Evolutionary conservation across 2,888 invertebrate genomes (phyloP), one percentile per base, ranked within the genome.

Genomic region (Clostera curtula): DNA sequence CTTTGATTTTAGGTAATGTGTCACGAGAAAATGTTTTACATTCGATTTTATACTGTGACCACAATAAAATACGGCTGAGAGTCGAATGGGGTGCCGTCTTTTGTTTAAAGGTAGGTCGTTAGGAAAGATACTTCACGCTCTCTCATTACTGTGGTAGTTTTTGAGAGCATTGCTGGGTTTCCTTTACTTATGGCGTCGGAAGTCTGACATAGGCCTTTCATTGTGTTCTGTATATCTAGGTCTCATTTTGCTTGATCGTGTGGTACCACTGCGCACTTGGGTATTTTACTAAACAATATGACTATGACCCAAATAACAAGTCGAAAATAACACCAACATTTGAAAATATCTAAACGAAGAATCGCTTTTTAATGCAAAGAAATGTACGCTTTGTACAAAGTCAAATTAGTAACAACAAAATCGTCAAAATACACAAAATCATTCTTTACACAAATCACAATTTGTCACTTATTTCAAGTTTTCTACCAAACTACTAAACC

Each of bases 101-200:
- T 43, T 46, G 45, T 55, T 48, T 45, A 33, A 37, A 43, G 39
- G 49, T 16, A 42, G 43, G 49, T 54, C 49, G 48, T 54, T 49
- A 48, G 34, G 43, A 43, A 46, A 44, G 56, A 53, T 37, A 47
- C 55, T 54, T 49, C 52, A 49, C 45, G 52, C 40, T 47, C 50
- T 51, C 59, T 63, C 61, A 61, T 62, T 59, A 60, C 52, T 27
- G 45, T 40, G 45, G 13, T 51, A 45, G 48, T 56, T 51, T n/a
- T 50, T 54, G 45, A 49, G 45, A 49, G 45, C 44, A 38, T 46
- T 49, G 52, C 53, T 47, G 44, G 42, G 49, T 45, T 41, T 42
- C 42, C 41, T 41, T 49, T 40, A 49, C 36, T 36, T 37, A 41
- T 46, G 29, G 36, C 25, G 38, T 30, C 38, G 37, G 44, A 44